Conservation (phyloP, 2,113 vertebrate species). For the Oreochromis tanganicae region DNA sequence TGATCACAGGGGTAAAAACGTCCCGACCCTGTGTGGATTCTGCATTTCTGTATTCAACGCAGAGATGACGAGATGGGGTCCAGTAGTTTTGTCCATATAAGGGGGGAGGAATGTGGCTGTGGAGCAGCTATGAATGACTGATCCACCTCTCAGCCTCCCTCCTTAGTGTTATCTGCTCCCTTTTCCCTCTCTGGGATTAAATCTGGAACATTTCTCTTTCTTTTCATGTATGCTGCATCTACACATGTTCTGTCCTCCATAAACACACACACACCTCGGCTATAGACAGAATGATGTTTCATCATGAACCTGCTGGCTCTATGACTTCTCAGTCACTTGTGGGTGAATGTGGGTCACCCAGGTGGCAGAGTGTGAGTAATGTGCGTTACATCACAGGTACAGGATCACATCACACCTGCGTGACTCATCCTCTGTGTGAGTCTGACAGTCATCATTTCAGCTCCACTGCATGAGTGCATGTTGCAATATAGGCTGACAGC, state of each 20-base stretch:
- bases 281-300: not conserved
- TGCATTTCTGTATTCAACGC: not conserved
- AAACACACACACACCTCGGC: not conserved
- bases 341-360: not conserved
- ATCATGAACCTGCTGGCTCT: not conserved
- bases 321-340: not conserved
- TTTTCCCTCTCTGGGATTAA: not conserved
- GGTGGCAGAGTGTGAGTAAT: slow-evolving; percentile 1
- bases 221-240: not conserved
- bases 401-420: not conserved
- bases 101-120: slow-evolving; percentile 69
- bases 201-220: not conserved
- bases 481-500: slow-evolving; percentile 10
- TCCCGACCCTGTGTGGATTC: not conserved
- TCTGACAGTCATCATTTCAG: not conserved
- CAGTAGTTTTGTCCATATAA: slow-evolving; percentile 72
- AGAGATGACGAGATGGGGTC: slow-evolving; percentile 36
- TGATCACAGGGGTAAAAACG: not conserved
- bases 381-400: slow-evolving; percentile 16
- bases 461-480: not conserved
- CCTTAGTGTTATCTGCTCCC: not conserved
- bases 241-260: not conserved
- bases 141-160: slow-evolving; percentile 38
- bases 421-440: not conserved
- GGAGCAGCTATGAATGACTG: slow-evolving; percentile 63